Conservation (phyloP, 2,888 invertebrate genomes). For the Latrodectus elegans region DNA sequence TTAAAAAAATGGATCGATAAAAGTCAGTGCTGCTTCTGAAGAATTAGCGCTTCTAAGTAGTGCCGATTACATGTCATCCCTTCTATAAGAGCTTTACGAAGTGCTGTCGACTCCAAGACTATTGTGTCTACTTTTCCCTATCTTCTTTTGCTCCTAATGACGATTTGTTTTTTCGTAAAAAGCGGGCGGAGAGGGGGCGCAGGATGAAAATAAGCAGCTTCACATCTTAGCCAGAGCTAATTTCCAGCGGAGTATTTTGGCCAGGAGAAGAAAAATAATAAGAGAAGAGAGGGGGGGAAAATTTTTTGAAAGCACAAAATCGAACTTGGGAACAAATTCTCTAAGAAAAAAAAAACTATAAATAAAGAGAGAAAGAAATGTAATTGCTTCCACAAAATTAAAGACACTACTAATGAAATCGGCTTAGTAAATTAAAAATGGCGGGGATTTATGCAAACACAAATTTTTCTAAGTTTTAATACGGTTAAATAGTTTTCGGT, state of each 20-base stretch:
- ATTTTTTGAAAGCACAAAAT: no score
- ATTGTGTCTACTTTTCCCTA: slow-evolving; percentile 39
- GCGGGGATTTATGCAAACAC: slow-evolving; percentile 60
- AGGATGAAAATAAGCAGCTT: slow-evolving; percentile 42
- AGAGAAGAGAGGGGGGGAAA: no score
- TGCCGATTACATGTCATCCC: slow-evolving; percentile 58
- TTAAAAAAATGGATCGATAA: background rate
- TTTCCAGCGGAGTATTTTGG: slow-evolving; percentile 41
- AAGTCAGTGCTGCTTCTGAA: slow-evolving; percentile 35
- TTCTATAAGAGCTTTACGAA: slow-evolving; percentile 63
- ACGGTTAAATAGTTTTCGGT: slow-evolving; percentile 57
- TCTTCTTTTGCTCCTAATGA: slow-evolving; percentile 40
- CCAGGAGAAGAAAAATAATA: background rate
- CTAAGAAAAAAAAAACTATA: background rate
- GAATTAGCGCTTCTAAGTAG: slow-evolving; percentile 64
- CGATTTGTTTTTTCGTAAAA: slow-evolving; percentile 46
- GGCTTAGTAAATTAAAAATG: slow-evolving; percentile 67
- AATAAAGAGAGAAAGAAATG: slow-evolving; percentile 37
- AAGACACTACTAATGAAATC: slow-evolving; percentile 60
- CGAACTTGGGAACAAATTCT: background rate
- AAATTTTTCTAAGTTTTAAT: slow-evolving; percentile 48
- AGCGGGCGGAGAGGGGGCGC: no score
- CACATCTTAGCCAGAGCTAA: slow-evolving; percentile 30
- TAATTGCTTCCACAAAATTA: slow-evolving; percentile 67
- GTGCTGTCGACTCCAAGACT: slow-evolving; percentile 42